Evolutionary conservation across 2,797 vertebrate genomes (phyloP), one percentile per base, ranked within the genome.

Genomic region (Lepus townsendii): DNA sequence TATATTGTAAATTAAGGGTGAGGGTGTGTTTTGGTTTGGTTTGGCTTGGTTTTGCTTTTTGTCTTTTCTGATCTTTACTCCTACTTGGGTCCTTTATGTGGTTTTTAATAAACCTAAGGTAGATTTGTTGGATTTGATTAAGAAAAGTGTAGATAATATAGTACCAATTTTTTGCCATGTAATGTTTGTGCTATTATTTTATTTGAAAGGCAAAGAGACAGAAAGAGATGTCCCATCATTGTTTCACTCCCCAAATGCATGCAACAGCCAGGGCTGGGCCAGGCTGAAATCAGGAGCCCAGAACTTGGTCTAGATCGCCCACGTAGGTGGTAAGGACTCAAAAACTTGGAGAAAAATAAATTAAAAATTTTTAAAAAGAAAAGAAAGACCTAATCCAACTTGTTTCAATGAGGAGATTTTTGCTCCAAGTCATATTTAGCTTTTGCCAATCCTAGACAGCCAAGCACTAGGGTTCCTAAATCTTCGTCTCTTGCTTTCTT

Each of bases 101-200:
- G 10, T 47, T 92, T 84, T 75, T 83, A 85, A 89, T 91, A 47
- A 93, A 57, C 17, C 80, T 88, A 16, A 84, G 26, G 62, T 75
- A 83, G 66, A 75, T 68, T 69, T 69, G 30, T 71, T 93, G 13
- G 14, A 83, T 79, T 68, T 88, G 9, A 38, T 91, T 76, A 50
- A 77, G 20, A 76, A 86, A 63, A 84, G 52, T 16, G 0, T 27
- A 71, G 54, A 13, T 35, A 54, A 80, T 10, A 5, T n/a, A 35
- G 14, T 62, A 11, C 79, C 42, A 50, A 13, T 76, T 69, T 91
- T 93, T 91, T 26, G 47, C 22, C 32, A 7, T 83, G 83, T 42
- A 83, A 63, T 54, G 47, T 72, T 63, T 87, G 54, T 65, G 62
- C 42, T 42, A 42, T 42, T 9, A 42, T 42, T 42, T 42, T 42